Evolutionary conservation across 2,888 invertebrate species (phyloP).

Genomic region (Apantesis nais): DNA sequence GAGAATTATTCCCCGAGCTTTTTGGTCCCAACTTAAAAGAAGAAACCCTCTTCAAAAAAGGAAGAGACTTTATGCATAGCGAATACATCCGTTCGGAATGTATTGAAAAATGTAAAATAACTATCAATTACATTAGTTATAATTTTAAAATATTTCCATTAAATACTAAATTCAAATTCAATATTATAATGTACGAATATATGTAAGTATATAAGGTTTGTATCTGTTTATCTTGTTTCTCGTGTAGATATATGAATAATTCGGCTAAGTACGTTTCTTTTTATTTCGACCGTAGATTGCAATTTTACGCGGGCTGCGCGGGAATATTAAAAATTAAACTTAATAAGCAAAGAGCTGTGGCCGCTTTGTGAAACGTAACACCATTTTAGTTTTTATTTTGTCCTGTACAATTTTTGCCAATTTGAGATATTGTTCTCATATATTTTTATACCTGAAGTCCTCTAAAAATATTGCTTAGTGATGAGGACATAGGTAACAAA

Average conservation of each 20-base stretch:
- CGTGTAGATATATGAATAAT: conserved; percentile 40
- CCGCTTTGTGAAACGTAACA: conserved; percentile 57
- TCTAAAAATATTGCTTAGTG: neutral
- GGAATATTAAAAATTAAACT: conserved; percentile 84
- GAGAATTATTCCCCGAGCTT: too few relatives aligned
- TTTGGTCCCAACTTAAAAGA: too few relatives aligned
- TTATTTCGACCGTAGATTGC: conserved; percentile 72
- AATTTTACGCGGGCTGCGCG: conserved; percentile 81
- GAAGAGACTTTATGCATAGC: too few relatives aligned
- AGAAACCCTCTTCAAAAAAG: too few relatives aligned
- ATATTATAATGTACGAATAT: too few relatives aligned
- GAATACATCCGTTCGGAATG: too few relatives aligned
- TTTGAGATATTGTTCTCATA: conserved; percentile 1
- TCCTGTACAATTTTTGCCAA: conserved; percentile 22
- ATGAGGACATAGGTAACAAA: neutral
- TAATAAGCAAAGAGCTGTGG: conserved; percentile 74
- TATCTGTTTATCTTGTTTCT: conserved; percentile 22
- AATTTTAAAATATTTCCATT: too few relatives aligned
- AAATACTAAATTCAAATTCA: too few relatives aligned
- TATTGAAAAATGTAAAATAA: too few relatives aligned
- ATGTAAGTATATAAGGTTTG: neutral
- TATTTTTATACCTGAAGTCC: neutral
- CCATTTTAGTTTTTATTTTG: conserved; percentile 45
- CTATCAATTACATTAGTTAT: too few relatives aligned
- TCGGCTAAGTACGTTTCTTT: conserved; percentile 46